A percentile compares a stretch with the other conserved stretches of the same genome.
Evolutionary conservation across 2,797 vertebrate species (phyloP).

Genomic region (Pipistrellus pygmaeus): DNA sequence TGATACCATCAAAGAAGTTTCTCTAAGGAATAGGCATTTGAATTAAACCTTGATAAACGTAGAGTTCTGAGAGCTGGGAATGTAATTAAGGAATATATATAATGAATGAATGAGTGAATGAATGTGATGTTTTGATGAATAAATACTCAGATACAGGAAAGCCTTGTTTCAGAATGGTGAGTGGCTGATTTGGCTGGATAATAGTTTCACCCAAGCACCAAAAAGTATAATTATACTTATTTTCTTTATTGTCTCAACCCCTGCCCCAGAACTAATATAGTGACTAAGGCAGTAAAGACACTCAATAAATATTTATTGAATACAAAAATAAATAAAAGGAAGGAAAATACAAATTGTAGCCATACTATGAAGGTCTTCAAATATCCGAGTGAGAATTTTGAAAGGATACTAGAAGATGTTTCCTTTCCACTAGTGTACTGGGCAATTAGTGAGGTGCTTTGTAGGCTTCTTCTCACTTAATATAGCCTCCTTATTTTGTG

Average conservation of each 20-base stretch:
- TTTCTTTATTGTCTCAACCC: not conserved
- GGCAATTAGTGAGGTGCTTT: not conserved
- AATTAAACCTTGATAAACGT: not conserved
- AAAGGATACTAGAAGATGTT: not conserved
- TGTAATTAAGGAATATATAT: not conserved
- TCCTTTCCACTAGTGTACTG: not conserved
- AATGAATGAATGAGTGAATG: not conserved
- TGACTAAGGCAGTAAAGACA: not conserved
- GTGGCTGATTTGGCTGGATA: not conserved
- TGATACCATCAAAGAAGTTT: constrained; percentile 1
- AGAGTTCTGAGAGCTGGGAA: not conserved
- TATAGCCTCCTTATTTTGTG: not conserved
- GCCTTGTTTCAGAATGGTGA: constrained; percentile 6
- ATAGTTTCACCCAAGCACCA: not conserved
- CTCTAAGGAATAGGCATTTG: not conserved
- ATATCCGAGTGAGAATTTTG: not conserved
- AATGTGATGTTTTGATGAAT: not conserved
- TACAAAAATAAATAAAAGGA: not conserved
- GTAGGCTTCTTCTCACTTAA: not conserved
- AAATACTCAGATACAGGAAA: not conserved
- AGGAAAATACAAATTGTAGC: not conserved
- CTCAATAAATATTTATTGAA: not conserved
- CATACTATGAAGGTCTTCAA: constrained; percentile 13
- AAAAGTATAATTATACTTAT: not conserved
- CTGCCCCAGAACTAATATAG: not conserved